Evolutionary conservation across 2,888 invertebrate genomes (phyloP).

Genomic region (Phaedon cochleariae): DNA sequence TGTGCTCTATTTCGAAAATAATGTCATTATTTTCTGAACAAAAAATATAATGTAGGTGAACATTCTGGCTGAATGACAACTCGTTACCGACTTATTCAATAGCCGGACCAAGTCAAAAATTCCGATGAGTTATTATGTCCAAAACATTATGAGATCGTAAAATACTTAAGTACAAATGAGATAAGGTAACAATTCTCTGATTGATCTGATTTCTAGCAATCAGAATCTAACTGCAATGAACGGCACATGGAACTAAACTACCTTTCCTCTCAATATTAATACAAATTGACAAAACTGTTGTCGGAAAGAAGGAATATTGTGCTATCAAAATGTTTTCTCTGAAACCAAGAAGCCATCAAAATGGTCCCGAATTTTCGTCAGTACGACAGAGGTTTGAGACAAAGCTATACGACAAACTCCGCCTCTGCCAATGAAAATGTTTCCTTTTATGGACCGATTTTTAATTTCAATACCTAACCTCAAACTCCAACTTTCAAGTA

Average conservation of each 20-base stretch:
- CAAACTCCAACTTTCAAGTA: too few species aligned
- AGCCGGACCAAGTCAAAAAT: neutral
- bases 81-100: neutral
- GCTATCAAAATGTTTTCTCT: neutral
- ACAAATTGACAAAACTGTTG: neutral
- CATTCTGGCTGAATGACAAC: neutral
- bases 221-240: neutral
- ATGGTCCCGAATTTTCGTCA: too few species aligned
- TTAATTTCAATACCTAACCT: too few species aligned
- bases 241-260: neutral
- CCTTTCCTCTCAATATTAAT: neutral
- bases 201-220: neutral
- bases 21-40: neutral
- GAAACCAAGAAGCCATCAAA: neutral
- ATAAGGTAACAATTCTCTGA: neutral
- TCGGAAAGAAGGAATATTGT: neutral
- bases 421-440: too few species aligned
- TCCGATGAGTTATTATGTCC: neutral
- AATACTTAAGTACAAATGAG: neutral
- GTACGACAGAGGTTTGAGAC: too few species aligned
- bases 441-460: too few species aligned
- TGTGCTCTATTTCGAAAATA: constrained; percentile 7
- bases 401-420: too few species aligned
- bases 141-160: neutral
- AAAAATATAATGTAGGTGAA: neutral